phyloP scores from a whole-genome alignment of 2,113 vertebrate genomes.

The Pluvianellus socialis region DNA sequence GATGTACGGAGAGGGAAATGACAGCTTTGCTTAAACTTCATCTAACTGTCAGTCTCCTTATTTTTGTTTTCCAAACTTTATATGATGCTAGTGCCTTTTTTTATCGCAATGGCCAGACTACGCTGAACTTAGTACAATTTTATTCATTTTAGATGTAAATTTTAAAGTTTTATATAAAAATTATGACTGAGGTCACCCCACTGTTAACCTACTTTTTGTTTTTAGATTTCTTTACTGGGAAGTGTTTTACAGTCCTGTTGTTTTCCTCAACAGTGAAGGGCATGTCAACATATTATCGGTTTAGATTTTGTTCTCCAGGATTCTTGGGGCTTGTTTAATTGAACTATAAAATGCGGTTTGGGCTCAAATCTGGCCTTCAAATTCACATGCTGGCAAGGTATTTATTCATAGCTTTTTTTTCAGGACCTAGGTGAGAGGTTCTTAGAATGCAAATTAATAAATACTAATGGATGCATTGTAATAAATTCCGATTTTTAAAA shows the following conservation, averaged over 20 bases:
- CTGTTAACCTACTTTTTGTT: background rate
- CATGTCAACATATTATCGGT: background rate
- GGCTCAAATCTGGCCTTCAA: background rate
- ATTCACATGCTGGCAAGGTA: background rate
- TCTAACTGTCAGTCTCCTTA: background rate
- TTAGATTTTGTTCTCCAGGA: background rate
- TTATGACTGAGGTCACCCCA: background rate
- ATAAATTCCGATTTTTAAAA: background rate
- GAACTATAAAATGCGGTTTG: background rate
- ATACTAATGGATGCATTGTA: background rate
- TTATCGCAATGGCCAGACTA: too few species aligned
- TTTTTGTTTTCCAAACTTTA: background rate
- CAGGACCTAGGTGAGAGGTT: background rate
- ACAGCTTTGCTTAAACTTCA: background rate
- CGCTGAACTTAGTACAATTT: background rate
- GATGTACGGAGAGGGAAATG: background rate
- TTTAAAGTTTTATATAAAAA: background rate
- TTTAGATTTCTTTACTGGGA: background rate
- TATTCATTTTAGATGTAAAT: background rate
- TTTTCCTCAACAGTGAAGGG: background rate
- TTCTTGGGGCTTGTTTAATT: background rate
- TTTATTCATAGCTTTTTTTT: background rate
- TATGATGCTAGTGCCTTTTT: accelerated
- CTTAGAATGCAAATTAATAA: background rate
- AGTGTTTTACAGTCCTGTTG: background rate